Base-by-base conservation (phyloP, 2,113 vertebrate species). In the Semnornis frantzii region DNA sequence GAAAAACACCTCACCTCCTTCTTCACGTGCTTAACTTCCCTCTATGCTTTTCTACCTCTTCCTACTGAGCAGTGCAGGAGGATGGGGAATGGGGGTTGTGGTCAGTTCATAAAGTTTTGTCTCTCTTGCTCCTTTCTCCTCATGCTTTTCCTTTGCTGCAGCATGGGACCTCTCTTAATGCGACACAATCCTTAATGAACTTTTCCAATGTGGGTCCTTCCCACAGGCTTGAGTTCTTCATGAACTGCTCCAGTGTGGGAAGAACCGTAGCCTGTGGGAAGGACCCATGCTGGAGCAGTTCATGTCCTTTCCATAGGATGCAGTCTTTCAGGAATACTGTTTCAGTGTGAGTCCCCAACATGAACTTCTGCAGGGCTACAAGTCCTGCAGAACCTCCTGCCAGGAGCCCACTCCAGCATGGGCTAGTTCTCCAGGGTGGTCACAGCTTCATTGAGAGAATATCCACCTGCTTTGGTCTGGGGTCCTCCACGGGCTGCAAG, bases 401-500 rank as follows among this genome's bases (percentile, higher is more conserved):
- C 42, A 57, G 65, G 33, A 70, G 30, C 50, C 50, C 44, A n/a
- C 19, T 39, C 18, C 50, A 37, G 14, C 1, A 3, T 4, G 7
- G 68, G 18, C 42, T 37, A 18, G 37, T 23, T 78, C 8, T 21
- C 37, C 39, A 17, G 1, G 3, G 42, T 50, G 12, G 18, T 79
- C 42, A 34, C 23, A 64, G 59, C 33, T 9, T 87, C 30, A 33
- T 50, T 65, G 12, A 23, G 23, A 48, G 63, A 6, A n/a, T 18
- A 20, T 52, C 42, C 7, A 9, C 20, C 34, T 54, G 24, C 54
- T 68, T 44, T 2, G 5, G 9, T 2, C 1, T 42, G 33, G 4
- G 30, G 23, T 42, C 33, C 23, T 76, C 10, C 44, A 5, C 0
- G 0, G 14, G 10, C 27, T 33, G n/a, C 37, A 39, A 18, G 15